Evolutionary conservation across 2,888 invertebrate genomes (phyloP).

Genomic region (Brachypalpus laphriformis): DNA sequence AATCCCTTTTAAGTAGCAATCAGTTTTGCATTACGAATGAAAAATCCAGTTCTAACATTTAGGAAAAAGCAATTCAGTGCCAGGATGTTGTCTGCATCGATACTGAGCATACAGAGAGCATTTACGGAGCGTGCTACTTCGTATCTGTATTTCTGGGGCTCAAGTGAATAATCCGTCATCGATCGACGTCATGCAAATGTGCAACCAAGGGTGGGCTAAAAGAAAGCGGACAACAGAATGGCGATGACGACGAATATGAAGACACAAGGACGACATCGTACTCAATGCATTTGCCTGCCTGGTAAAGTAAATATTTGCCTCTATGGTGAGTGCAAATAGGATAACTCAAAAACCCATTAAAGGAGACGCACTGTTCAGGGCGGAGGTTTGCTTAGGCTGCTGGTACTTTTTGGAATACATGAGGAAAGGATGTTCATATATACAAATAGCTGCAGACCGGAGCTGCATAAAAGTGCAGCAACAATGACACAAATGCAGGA

Average conservation of each 20-base stretch:
- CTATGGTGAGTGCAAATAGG: slow-evolving; percentile 57
- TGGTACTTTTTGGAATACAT: neutral
- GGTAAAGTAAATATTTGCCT: slow-evolving; percentile 54
- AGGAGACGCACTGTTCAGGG: slow-evolving; percentile 16
- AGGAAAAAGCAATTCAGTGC: slow-evolving; percentile 3
- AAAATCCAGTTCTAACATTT: slow-evolving; percentile 26
- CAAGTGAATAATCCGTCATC: neutral
- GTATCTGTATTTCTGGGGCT: neutral
- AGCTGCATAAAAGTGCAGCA: slow-evolving; percentile 27
- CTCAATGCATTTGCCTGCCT: slow-evolving; percentile 50
- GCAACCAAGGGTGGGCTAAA: too few species aligned
- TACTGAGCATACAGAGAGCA: slow-evolving; percentile 4
- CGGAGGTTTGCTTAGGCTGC: slow-evolving; percentile 40
- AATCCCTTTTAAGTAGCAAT: slow-evolving; percentile 34
- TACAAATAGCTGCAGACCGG: neutral
- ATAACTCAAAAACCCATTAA: slow-evolving; percentile 69
- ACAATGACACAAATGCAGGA: slow-evolving; percentile 42
- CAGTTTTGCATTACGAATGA: slow-evolving; percentile 43
- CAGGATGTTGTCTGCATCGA: neutral
- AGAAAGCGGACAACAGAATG: neutral
- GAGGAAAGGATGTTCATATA: slow-evolving; percentile 12
- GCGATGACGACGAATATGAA: slow-evolving; percentile 18
- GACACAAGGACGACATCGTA: slow-evolving; percentile 46
- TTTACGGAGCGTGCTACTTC: slow-evolving; percentile 2
- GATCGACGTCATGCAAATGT: slow-evolving; percentile 13